Evolutionary conservation across 1,140 invertebrate genomes (phyloP), one percentile per base, ranked within the genome.

Genomic region (Hirudo medicinalis): DNA sequence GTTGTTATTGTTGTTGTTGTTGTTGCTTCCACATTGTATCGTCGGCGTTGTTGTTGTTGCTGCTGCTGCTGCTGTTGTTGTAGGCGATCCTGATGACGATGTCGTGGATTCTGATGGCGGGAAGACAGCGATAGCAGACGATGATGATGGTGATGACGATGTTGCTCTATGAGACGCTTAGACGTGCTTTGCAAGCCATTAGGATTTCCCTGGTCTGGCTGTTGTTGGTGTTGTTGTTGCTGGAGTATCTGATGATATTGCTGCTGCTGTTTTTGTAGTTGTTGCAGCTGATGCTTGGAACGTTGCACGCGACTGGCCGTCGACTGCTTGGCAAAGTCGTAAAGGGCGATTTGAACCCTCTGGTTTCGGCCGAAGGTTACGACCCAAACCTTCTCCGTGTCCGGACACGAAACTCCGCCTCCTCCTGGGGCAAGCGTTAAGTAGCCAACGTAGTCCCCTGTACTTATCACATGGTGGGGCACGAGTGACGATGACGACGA

Each of bases 271-370:
- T 63, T 4, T 63, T 63, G 57, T 63, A 63, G 57, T 63, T 32
- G 57, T n/a, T 2, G 57, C 19, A 25, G 57, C 19, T 63, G 57
- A 63, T 63, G 57, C 29, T 63, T 22, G 22, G 22, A 32, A 8
- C 29, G 57, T 63, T 63, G 57, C 1, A 25, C 22, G 3, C 29
- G 57, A 22, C 29, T 22, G 22, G 3, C 11, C 3, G 22, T 11
- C 29, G 1, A 32, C 17, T 63, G 57, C 19, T 63, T 63, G 57
- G 57, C 57, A 63, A 63, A 63, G 19, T 63, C 57, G 20, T 63
- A 63, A 32, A 63, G 57, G 19, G 57, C 57, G 4, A 63, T 22
- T 63, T 63, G 57, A 63, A 63, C 29, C 57, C 29, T 63, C 57
- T 63, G 57, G 11, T 32, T 32, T 22, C 29, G 11, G 57, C 57